Base-by-base conservation (phyloP, 2,797 vertebrate species). In the Myotis pilosus region DNA sequence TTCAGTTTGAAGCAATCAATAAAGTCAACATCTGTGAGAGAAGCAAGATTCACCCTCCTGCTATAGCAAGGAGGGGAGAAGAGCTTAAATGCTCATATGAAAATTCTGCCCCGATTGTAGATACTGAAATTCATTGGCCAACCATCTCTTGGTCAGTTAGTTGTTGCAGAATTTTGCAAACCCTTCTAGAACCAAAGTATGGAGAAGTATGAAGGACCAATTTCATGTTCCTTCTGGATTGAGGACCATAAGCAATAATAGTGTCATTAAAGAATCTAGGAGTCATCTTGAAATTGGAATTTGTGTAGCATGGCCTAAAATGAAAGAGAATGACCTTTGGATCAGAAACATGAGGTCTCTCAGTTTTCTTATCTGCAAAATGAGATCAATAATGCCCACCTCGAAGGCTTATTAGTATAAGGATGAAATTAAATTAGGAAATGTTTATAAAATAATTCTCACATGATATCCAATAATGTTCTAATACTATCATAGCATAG, bases 361-460 rank as follows among this genome's bases (percentile, higher is more conserved):
- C 30, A 55, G 12, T 90, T 55, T 71, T 36, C 71, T 93, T 75
- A 78, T 90, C 47, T 75, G 16, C 60, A 62, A 64, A 90, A 33
- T 68, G 84, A 49, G n/a, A 47, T 79, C 49, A 3, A 2, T 78
- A 47, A 64, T 71, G 66, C 57, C 4, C 0, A 71, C 71, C 33
- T 38, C 2, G 44, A 75, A 75, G n/a, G 17, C 36, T 78, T 72
- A 33, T 62, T 88, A n/a, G 16, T n/a, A 25, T 41, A 79, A 55
- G 44, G 55, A n/a, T 64, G 20, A 69, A 92, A 60, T 93, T 82
- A 74, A 94, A 79, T 72, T 8, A 19, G 41, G 51, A 57, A 78
- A 53, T 88, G 38, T 95, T 91, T 91, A 83, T 87, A 94, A 78
- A 95, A 51, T 12, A 87, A 36, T 87, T 36, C 33, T 28, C 80